A percentile compares a stretch with the other conserved stretches of the same genome.
These are phyloP conservation scores for Microplitis mediator DNA, from an alignment of 1,140 invertebrate genomes.

Conservation along the genomic window DNA sequence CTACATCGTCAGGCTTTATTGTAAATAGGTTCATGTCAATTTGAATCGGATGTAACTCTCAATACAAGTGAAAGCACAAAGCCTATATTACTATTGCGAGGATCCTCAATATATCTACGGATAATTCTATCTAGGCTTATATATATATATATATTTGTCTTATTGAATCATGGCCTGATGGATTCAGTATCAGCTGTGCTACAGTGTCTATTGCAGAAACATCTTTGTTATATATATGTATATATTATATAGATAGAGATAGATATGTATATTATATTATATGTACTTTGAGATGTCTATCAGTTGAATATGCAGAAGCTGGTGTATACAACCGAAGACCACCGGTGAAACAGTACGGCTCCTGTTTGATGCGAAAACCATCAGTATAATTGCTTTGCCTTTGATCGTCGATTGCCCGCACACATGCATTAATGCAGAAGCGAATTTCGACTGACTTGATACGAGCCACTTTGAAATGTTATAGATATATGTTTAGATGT, in stretches of 20 bases:
- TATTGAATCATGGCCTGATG: neutral
- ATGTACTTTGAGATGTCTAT: slow-evolving; percentile 5
- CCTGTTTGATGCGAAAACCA: slow-evolving; percentile 16
- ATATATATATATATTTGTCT: too few relatives aligned
- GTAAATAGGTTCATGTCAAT: too few relatives aligned
- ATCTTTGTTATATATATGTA: neutral
- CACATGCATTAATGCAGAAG: slow-evolving; percentile 22
- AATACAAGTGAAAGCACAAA: too few relatives aligned
- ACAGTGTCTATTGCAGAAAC: neutral
- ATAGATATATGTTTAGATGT: too few relatives aligned
- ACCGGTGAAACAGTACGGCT: neutral
- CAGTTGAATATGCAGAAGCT: neutral
- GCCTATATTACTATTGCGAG: too few relatives aligned
- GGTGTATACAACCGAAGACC: neutral
- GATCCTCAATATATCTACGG: too few relatives aligned
- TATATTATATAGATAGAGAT: too few relatives aligned
- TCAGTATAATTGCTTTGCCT: slow-evolving; percentile 13
- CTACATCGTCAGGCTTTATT: too few relatives aligned
- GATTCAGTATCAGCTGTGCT: slow-evolving; percentile 1
- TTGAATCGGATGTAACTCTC: too few relatives aligned
- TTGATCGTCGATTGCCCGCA: slow-evolving; percentile 23
- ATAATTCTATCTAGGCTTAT: too few relatives aligned
- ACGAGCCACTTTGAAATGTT: slow-evolving; percentile 14
- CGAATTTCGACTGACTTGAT: slow-evolving; percentile 13
- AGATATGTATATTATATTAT: neutral